These are phyloP conservation scores for Arnoldichthys spilopterus DNA, from an alignment of 2,797 vertebrate genomes.

Conservation along the genomic window DNA sequence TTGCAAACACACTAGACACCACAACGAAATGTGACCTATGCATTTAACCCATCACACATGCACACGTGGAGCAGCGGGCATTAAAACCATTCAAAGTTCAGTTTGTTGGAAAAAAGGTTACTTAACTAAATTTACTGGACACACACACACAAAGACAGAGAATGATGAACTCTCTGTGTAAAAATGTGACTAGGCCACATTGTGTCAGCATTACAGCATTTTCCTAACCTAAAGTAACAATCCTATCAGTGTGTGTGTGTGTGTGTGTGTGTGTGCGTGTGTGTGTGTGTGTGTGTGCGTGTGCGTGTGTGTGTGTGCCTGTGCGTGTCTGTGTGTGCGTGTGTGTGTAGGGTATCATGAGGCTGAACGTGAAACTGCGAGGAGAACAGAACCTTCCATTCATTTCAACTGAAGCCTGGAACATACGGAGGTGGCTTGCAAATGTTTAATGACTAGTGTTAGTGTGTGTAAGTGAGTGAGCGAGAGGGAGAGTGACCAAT, in stretches of 20 bases:
- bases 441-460: conserved; percentile 6
- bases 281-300: too few relatives aligned
- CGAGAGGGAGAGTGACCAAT: too few relatives aligned
- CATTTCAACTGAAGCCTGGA: not conserved
- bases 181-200: conserved; percentile 67
- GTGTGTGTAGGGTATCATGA: too few relatives aligned
- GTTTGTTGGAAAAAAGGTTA: too few relatives aligned
- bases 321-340: not conserved
- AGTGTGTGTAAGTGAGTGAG: not conserved
- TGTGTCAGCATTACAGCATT: conserved; percentile 43
- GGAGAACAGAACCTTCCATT: not conserved
- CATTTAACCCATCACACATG: too few relatives aligned
- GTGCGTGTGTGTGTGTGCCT: conserved; percentile 2
- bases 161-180: conserved; percentile 45
- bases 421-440: not conserved
- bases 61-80: too few relatives aligned
- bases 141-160: conserved; percentile 27
- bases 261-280: too few relatives aligned
- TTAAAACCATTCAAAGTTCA: too few relatives aligned
- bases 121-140: too few relatives aligned
- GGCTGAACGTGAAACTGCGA: not conserved
- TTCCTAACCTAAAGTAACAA: not conserved
- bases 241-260: conserved; percentile 52
- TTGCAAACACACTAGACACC: too few relatives aligned
- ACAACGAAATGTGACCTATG: too few relatives aligned